Evolutionary conservation across 2,113 vertebrate genomes (phyloP).

Genomic region (Clarias macrocephalus): DNA sequence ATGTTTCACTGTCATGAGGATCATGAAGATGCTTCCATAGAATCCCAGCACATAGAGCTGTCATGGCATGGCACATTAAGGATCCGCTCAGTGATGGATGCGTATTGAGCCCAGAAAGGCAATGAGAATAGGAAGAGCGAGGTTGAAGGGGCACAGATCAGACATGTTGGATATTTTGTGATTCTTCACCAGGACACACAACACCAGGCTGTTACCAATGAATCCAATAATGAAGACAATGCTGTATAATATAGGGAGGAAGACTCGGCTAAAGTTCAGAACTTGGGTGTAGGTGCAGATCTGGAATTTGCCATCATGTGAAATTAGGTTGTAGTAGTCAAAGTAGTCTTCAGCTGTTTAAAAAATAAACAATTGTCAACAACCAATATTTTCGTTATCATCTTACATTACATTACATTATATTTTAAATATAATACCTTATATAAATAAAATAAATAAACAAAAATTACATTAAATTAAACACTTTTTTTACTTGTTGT

Average conservation of each 20-base stretch:
- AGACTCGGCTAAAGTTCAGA: constrained; percentile 55
- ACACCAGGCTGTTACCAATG: constrained; percentile 76
- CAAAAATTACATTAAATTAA: too few relatives aligned
- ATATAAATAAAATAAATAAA: not conserved
- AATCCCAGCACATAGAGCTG: constrained; percentile 75
- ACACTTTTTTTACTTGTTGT: too few relatives aligned
- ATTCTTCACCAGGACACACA: constrained; percentile 74
- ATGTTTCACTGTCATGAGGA: constrained; percentile 83
- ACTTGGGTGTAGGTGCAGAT: accelerated
- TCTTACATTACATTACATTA: not conserved
- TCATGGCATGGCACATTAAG: constrained; percentile 73
- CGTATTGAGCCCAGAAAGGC: constrained; percentile 73
- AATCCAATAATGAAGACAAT: constrained; percentile 72
- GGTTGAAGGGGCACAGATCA: constrained; percentile 82
- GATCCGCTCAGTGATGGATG: constrained; percentile 66
- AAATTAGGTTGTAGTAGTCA: too few relatives aligned
- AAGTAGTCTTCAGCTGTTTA: not conserved
- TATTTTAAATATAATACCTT: too few relatives aligned
- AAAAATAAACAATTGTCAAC: not conserved
- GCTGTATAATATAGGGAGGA: constrained; percentile 75
- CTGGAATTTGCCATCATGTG: not conserved
- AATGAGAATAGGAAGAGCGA: constrained; percentile 82
- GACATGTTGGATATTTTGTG: constrained; percentile 76
- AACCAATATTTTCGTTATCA: too few relatives aligned
- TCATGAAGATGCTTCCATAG: constrained; percentile 81